Conservation (phyloP, 2,113 vertebrate species). For the Glaucomys volans region DNA sequence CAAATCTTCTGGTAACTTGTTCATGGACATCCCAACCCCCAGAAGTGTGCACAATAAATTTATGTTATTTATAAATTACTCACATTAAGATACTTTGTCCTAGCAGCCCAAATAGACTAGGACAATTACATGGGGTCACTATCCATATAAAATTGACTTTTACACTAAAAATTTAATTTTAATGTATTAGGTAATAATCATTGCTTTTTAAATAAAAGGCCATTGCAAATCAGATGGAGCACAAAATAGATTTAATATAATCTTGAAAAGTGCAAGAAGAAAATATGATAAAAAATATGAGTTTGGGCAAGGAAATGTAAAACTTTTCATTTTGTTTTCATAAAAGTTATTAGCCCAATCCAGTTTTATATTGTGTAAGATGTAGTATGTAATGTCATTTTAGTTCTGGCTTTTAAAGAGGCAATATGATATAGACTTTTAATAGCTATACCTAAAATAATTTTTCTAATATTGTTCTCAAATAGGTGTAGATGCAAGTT, state of each 20-base stretch:
- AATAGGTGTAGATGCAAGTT: not conserved
- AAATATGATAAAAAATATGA: not conserved
- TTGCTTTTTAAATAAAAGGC: conserved; percentile 2
- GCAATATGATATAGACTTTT: not conserved
- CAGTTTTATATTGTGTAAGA: not conserved
- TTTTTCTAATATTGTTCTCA: conserved; percentile 29
- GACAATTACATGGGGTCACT: not conserved
- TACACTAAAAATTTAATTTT: not conserved
- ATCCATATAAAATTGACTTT: not conserved
- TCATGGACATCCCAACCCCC: not conserved
- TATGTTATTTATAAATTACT: not conserved
- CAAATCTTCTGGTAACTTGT: not conserved
- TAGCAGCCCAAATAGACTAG: not conserved
- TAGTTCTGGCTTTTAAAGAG: not conserved
- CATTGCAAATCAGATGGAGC: not conserved
- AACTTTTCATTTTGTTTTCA: conserved; percentile 24
- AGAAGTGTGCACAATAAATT: not conserved
- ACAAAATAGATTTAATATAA: not conserved
- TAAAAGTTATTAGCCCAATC: conserved; percentile 17
- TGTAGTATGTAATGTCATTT: not conserved
- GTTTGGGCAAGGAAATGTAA: not conserved
- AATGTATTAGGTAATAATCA: not conserved
- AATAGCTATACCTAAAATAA: conserved; percentile 18
- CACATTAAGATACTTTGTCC: not conserved
- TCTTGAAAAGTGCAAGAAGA: not conserved